Conservation (phyloP, 2,113 vertebrate species). For the Nannobrachium achirus region DNA sequence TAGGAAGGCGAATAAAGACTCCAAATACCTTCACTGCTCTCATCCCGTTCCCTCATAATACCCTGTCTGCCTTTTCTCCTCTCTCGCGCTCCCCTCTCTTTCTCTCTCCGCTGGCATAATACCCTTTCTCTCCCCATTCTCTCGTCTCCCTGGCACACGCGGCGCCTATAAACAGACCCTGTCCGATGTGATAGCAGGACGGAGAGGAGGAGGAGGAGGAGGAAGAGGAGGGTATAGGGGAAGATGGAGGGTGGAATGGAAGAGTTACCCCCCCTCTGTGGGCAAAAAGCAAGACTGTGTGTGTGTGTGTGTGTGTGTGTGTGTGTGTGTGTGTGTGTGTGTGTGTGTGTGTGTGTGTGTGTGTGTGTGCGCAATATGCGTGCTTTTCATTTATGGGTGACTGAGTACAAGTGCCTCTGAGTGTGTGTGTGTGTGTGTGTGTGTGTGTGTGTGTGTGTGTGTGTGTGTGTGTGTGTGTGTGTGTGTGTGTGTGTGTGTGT, state of each 20-base stretch:
- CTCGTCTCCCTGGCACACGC: conserved; percentile 49
- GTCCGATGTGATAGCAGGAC: conserved; percentile 72
- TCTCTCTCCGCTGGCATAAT: conserved; percentile 72
- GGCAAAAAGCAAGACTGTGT: conserved; percentile 22
- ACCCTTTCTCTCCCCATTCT: conserved; percentile 72
- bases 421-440: conserved; percentile 12
- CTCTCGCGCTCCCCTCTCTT: conserved; percentile 65
- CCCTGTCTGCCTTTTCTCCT: conserved; percentile 76
- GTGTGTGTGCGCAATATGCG: background rate
- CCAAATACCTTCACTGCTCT: conserved; percentile 80
- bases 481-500: background rate
- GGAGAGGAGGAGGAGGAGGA: conserved; percentile 27
- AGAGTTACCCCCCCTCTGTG: conserved; percentile 44
- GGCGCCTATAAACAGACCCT: conserved; percentile 72
- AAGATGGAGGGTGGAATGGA: background rate
- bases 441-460: background rate
- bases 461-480: background rate
- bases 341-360: conserved; percentile 5
- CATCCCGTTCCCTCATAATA: conserved; percentile 77
- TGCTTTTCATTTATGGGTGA: conserved; percentile 1
- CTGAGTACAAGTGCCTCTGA: background rate
- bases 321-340: conserved; percentile 4
- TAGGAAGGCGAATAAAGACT: conserved; percentile 79
- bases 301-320: conserved; percentile 12
- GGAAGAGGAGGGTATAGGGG: background rate